phyloP scores from a whole-genome alignment of 2,888 invertebrate genomes.

The Parthenolecanium corni region DNA sequence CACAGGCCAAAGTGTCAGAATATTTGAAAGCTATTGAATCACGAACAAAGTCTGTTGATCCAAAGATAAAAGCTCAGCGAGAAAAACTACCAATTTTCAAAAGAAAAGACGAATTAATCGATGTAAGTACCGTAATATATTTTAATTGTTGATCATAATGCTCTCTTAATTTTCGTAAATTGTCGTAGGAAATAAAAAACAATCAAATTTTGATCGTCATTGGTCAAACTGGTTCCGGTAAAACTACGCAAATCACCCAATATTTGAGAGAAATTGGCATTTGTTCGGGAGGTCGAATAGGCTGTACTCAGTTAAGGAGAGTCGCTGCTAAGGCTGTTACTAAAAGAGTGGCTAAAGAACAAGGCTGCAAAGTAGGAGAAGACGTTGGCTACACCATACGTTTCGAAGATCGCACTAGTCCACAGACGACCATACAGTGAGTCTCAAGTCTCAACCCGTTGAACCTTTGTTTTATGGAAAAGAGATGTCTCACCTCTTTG shows the following conservation, averaged over 20 bases:
- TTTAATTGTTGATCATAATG: background rate
- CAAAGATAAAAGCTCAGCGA: background rate
- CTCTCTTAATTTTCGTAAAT: background rate
- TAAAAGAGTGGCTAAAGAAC: constrained; percentile 18
- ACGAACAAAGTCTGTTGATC: background rate
- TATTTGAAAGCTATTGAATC: background rate
- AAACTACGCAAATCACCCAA: constrained; percentile 10
- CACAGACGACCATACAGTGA: constrained; percentile 10
- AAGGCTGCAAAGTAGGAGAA: constrained; percentile 1
- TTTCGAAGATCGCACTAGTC: constrained; percentile 14
- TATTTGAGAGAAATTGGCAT: constrained; percentile 5
- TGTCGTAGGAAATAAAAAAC: background rate
- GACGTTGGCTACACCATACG: constrained; percentile 18
- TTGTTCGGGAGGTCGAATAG: background rate
- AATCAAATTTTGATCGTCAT: constrained; percentile 17
- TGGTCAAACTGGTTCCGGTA: constrained; percentile 20
- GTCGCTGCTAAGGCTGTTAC: constrained; percentile 19
- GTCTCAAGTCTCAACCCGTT: too few species aligned
- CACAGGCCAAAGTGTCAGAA: too few species aligned
- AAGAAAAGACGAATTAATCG: constrained; percentile 13
- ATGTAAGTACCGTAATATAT: background rate
- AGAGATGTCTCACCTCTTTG: too few species aligned
- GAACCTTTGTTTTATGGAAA: too few species aligned
- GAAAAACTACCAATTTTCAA: constrained; percentile 6
- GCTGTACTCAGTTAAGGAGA: constrained; percentile 14